phyloP scores from a whole-genome alignment of 2,113 vertebrate species.

The Malurus elegans region DNA sequence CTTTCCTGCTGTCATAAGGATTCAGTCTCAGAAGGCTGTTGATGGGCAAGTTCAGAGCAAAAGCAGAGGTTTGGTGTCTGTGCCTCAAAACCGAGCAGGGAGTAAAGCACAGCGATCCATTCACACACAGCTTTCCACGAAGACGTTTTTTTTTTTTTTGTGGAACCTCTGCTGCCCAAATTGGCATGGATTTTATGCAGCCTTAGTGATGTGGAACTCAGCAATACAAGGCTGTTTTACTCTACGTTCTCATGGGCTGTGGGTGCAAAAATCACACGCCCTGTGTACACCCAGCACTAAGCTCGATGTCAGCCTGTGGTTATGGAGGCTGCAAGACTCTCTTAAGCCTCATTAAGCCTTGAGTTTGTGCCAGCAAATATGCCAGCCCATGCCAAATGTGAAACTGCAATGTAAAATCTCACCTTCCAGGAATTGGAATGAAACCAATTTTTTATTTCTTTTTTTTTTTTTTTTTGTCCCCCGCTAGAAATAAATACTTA shows the following conservation, averaged over 20 bases:
- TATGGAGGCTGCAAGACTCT: not conserved
- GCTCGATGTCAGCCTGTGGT: not conserved
- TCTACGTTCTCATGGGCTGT: not conserved
- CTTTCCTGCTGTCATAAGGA: not conserved
- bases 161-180: not conserved
- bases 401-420: not conserved
- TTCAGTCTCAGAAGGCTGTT: not conserved
- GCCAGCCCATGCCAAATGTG: not conserved
- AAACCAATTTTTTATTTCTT: not conserved
- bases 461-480: fast-evolving
- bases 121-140: not conserved
- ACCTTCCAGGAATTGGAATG: not conserved
- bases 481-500: not conserved
- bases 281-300: not conserved
- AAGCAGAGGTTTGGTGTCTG: not conserved
- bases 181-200: not conserved
- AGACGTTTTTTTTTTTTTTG: too few species aligned
- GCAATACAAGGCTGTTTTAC: not conserved
- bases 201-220: not conserved
- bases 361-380: not conserved
- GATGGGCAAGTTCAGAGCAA: not conserved
- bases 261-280: not conserved
- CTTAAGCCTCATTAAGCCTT: not conserved
- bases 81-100: not conserved
- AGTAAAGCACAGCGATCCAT: not conserved